Conservation (phyloP, 1,140 invertebrate genomes). For the Drosophila tani region DNA sequence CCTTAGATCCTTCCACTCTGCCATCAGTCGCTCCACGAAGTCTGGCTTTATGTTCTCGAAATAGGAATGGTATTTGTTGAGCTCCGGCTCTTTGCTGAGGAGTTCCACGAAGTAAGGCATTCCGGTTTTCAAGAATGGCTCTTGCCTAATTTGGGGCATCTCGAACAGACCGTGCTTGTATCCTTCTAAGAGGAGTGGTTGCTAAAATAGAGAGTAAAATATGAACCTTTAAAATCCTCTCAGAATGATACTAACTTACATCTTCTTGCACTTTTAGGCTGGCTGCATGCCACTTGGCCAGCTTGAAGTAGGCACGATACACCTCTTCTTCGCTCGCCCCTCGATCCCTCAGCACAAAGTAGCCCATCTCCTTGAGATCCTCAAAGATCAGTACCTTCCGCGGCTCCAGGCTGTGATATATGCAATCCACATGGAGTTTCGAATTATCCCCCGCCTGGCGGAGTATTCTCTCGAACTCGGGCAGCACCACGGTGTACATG, state of each 20-base stretch:
- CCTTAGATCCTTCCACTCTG: slow-evolving; percentile 6
- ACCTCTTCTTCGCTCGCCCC: slow-evolving; percentile 40
- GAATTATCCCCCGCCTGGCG: slow-evolving; percentile 42
- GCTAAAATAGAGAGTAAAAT: not conserved
- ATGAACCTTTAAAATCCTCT: not conserved
- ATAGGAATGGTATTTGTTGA: slow-evolving; percentile 26
- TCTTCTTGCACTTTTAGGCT: slow-evolving; percentile 58
- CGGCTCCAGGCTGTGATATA: slow-evolving; percentile 60
- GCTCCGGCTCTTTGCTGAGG: slow-evolving; percentile 23
- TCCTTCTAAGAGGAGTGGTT: slow-evolving; percentile 38
- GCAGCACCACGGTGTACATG: slow-evolving; percentile 66
- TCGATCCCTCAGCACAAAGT: slow-evolving; percentile 49
- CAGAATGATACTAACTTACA: not conserved
- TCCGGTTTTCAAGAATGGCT: slow-evolving; percentile 46
- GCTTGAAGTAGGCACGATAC: slow-evolving; percentile 27
- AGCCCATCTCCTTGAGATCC: slow-evolving; percentile 58
- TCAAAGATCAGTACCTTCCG: slow-evolving; percentile 64
- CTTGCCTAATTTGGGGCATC: slow-evolving; percentile 13
- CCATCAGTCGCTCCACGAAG: slow-evolving; percentile 5
- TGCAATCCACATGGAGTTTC: slow-evolving; percentile 28
- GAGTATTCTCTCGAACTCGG: slow-evolving; percentile 64
- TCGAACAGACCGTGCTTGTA: slow-evolving; percentile 49
- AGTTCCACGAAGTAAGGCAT: slow-evolving; percentile 52
- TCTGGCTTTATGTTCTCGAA: slow-evolving; percentile 19
- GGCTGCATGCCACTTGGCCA: slow-evolving; percentile 71